Evolutionary conservation across 1,140 invertebrate species (phyloP).

Genomic region (Scaptomyza montana): DNA sequence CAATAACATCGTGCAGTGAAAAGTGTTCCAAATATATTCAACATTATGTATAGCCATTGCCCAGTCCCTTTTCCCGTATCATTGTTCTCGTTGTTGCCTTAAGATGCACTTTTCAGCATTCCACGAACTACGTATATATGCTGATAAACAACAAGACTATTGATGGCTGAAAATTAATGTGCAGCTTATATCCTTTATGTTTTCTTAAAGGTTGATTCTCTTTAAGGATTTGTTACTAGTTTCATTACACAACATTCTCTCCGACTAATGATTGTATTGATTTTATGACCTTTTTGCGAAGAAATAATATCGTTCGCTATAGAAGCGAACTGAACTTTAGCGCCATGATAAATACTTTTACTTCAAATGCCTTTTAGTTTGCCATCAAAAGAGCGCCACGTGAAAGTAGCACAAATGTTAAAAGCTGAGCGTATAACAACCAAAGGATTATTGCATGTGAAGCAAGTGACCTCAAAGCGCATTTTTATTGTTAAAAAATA

Average conservation of each 20-base stretch:
- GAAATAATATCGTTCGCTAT: no score
- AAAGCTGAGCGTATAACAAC: conserved; percentile 34
- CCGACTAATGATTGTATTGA: no score
- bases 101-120: conserved; percentile 14
- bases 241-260: no score
- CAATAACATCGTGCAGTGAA: conserved; percentile 9
- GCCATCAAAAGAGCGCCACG: background rate
- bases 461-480: conserved; percentile 71
- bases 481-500: conserved; percentile 68
- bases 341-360: background rate
- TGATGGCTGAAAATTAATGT: no score
- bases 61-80: conserved; percentile 16
- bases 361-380: background rate
- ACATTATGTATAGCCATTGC: conserved; percentile 39
- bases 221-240: no score
- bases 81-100: conserved; percentile 51
- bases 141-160: no score
- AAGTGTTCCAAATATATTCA: conserved; percentile 42
- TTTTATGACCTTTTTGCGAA: no score
- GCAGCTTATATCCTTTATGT: no score
- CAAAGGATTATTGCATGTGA: conserved; percentile 48
- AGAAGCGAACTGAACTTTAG: no score
- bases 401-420: conserved; percentile 25
- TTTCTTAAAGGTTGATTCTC: no score
- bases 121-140: background rate